Conservation (phyloP, 2,113 vertebrate species). For the Oreochromis tanganicae region DNA sequence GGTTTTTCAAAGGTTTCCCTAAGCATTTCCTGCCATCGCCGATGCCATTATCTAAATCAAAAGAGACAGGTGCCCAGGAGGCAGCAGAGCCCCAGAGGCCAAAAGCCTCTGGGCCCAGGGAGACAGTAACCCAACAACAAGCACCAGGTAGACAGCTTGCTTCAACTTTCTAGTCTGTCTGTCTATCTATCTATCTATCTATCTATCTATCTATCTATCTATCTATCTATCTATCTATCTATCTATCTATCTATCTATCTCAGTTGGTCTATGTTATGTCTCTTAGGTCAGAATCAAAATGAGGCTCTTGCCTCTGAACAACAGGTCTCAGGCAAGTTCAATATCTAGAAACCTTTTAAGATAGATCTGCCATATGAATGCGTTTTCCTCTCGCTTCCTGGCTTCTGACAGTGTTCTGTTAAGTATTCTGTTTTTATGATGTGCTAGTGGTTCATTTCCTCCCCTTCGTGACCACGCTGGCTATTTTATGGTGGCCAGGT, state of each 20-base stretch:
- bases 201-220: neutral
- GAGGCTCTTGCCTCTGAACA: conserved; percentile 34
- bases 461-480: neutral
- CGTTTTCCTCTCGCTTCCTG: neutral
- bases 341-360: neutral
- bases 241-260: neutral
- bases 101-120: conserved; percentile 43
- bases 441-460: neutral
- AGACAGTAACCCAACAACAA: conserved; percentile 28
- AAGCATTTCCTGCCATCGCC: conserved; percentile 89
- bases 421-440: neutral
- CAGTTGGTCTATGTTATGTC: neutral
- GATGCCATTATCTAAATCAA: conserved; percentile 83
- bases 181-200: too few species aligned
- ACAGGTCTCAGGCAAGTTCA: conserved; percentile 64
- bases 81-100: conserved; percentile 32
- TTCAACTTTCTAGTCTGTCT: neutral
- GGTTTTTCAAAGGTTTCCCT: conserved; percentile 97
- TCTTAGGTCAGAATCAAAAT: conserved; percentile 41
- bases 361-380: neutral
- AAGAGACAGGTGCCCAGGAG: conserved; percentile 31
- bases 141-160: conserved; percentile 29
- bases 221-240: neutral
- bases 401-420: neutral
- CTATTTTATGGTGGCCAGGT: neutral